phyloP scores from a whole-genome alignment of 2,797 vertebrate species.

The Cynopterus sphinx region DNA sequence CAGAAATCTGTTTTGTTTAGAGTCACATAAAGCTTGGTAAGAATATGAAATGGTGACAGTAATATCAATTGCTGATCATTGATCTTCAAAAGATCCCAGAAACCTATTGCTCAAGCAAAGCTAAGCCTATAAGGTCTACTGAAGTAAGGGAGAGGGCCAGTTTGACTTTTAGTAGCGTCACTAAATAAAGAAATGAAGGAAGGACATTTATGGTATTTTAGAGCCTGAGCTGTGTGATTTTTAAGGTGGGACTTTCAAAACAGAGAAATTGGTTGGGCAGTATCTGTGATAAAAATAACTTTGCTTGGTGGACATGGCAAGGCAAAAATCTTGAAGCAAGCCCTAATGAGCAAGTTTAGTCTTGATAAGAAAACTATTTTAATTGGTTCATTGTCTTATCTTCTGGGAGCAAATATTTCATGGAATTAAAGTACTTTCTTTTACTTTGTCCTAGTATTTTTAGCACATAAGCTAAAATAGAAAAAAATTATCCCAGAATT shows the following conservation, averaged over 20 bases:
- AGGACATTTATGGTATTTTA: background rate
- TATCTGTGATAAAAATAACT: background rate
- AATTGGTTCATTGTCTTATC: background rate
- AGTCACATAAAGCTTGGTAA: background rate
- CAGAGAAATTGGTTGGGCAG: background rate
- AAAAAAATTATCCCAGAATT: background rate
- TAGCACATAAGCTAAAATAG: background rate
- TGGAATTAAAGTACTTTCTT: conserved; percentile 1
- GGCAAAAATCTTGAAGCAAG: background rate
- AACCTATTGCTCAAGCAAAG: background rate
- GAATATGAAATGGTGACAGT: background rate
- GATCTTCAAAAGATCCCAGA: background rate
- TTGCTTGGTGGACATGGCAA: background rate
- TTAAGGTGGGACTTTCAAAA: background rate
- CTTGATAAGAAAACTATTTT: background rate
- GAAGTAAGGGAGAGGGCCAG: background rate
- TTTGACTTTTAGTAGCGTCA: background rate
- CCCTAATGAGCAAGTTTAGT: background rate
- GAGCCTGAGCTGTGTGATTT: background rate
- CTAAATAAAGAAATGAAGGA: background rate
- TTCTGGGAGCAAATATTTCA: background rate
- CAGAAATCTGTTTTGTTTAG: background rate
- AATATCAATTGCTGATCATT: background rate
- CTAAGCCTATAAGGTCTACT: background rate
- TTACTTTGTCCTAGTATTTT: background rate